Conservation (phyloP, 2,797 vertebrate species). For the Gallinago stenura region DNA sequence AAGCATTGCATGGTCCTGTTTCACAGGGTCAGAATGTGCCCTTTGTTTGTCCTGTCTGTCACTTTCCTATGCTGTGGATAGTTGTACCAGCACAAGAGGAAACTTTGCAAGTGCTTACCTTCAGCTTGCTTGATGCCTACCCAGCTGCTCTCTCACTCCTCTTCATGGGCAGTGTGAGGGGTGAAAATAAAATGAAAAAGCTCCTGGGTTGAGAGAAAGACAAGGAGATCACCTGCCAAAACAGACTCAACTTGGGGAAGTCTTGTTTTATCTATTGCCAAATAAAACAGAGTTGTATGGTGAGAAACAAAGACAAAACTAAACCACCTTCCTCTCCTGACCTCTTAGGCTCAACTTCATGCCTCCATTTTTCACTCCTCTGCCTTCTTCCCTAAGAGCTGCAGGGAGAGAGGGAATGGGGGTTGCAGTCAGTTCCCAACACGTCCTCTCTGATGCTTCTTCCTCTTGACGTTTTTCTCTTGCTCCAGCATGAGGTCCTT, state of each 20-base stretch:
- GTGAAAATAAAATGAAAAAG: not conserved
- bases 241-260: not conserved
- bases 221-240: not conserved
- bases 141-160: not conserved
- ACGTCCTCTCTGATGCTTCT: not conserved
- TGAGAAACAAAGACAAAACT: not conserved
- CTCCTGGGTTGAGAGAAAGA: not conserved
- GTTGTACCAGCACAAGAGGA: not conserved
- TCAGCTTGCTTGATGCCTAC: not conserved
- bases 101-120: not conserved
- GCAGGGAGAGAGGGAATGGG: not conserved
- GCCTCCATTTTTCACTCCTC: not conserved
- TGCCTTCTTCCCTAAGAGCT: fast-evolving
- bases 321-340: not conserved
- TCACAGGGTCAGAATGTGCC: not conserved
- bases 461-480: not conserved
- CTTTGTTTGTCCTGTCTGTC: not conserved
- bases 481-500: not conserved
- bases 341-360: not conserved
- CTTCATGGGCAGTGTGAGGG: not conserved
- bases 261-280: not conserved
- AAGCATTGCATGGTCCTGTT: not conserved
- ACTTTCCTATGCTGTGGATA: not conserved
- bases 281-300: not conserved
- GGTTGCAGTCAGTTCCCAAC: not conserved